Evolutionary conservation across 2,797 vertebrate species (phyloP), one percentile per base, ranked within the genome.

Genomic region (Scolopax bukidnonensis): DNA sequence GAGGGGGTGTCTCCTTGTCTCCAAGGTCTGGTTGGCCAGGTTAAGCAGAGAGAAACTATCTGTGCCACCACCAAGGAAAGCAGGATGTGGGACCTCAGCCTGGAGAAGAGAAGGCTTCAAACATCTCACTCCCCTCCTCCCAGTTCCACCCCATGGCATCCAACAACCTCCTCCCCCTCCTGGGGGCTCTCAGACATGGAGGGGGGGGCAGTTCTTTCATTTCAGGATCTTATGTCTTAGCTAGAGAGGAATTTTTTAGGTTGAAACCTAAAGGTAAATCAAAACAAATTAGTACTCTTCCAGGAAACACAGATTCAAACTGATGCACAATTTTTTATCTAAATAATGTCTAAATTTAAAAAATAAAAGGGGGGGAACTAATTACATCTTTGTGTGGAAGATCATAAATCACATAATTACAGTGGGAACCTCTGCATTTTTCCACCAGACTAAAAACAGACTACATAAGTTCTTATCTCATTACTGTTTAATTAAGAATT

Each of bases 401-500:
- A 97, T 96, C 97, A 98, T 98, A 98, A 98, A 98, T 99, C 98
- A 98, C 98, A 90, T 97, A 96, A 97, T 98, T 98, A 98, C 96
- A 97, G 97, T 81, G 96, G 90, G 97, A 95, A 87, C 97, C 95
- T 95, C 64, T 85, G 95, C 97, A 97, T 98, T 96, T 92, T 81
- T 84, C 95, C 91, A 75, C 43, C 92, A 84, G 71, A 43, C 97
- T 97, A 97, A 94, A 98, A 98, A 97, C 98, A 98, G 97, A 68
- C 96, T 93, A 93, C 93, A 81, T 95, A 95, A 97, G 94, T 98
- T 98, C 98, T 99, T 98, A 99, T 98, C 98, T 98, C 98, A 98
- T 99, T 98, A 99, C 97, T 68, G 97, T 98, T 98, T 99, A 99
- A 99, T 99, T 99, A 99, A 98, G 98, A 99, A 98, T 98, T 98